Evolutionary conservation across 2,888 invertebrate species (phyloP).

Genomic region (Luperina nickerlii): DNA sequence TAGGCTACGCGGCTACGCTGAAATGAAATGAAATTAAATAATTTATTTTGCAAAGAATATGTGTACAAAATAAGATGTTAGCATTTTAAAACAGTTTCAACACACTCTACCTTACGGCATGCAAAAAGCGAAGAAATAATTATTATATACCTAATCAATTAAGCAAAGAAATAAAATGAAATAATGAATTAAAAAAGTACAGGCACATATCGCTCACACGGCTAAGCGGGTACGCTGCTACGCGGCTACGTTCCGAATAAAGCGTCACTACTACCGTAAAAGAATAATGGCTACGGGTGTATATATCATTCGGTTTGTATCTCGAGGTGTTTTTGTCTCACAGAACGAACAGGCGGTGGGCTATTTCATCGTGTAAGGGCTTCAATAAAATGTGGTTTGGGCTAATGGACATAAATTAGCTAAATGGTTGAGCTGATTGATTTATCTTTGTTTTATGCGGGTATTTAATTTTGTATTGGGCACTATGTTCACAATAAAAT

Average conservation of each 20-base stretch:
- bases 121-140: too few relatives aligned
- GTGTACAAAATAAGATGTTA: too few relatives aligned
- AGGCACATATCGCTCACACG: too few relatives aligned
- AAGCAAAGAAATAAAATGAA: too few relatives aligned
- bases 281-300: conserved; percentile 43
- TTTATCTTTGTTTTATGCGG: not conserved
- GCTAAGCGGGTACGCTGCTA: conserved; percentile 36
- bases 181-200: too few relatives aligned
- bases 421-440: conserved; percentile 5
- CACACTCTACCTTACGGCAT: too few relatives aligned
- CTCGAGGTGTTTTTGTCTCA: conserved; percentile 29
- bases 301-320: conserved; percentile 36
- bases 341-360: not conserved
- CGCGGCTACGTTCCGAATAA: conserved; percentile 37
- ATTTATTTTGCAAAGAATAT: too few relatives aligned
- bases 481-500: not conserved
- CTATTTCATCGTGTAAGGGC: not conserved
- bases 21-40: too few relatives aligned
- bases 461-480: not conserved
- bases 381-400: conserved; percentile 21
- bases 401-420: conserved; percentile 36
- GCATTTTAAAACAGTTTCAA: too few relatives aligned
- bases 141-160: too few relatives aligned
- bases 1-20: conserved; percentile 50
- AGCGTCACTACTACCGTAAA: conserved; percentile 29